Percentiles rank a stretch among this genome's conserved stretches.
Conservation (phyloP, 2,888 invertebrate species). For the Amphipyra tragopoginis region DNA sequence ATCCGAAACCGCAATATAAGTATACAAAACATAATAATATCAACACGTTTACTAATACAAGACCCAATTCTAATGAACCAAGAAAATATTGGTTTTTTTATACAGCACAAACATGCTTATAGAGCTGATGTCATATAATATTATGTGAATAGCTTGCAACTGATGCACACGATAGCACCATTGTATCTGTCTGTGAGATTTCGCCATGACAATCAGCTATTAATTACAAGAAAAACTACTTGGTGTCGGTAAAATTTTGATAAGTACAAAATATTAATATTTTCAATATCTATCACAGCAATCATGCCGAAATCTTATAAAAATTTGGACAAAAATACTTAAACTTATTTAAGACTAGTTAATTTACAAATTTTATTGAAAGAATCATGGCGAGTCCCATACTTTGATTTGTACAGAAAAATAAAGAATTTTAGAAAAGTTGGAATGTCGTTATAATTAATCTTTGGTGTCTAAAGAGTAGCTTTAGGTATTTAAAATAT, state of each 20-base stretch:
- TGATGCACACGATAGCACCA: conserved; percentile 55
- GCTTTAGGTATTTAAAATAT: no score
- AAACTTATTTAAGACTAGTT: conserved; percentile 78
- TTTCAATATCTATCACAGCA: conserved; percentile 74
- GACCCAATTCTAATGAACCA: conserved; percentile 44
- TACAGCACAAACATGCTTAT: conserved; percentile 24
- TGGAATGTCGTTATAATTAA: no score
- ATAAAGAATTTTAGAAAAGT: no score
- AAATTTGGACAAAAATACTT: conserved; percentile 75
- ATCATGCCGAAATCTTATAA: conserved; percentile 70
- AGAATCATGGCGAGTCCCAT: no score
- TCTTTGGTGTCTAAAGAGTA: no score
- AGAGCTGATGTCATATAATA: conserved; percentile 31
- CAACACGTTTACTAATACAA: conserved; percentile 60
- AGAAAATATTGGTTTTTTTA: conserved; percentile 33
- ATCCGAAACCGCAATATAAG: conserved; percentile 40
- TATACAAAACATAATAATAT: conserved; percentile 62
- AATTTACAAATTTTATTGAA: conserved; percentile 69
- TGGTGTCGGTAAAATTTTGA: conserved; percentile 60
- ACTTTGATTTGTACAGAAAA: no score
- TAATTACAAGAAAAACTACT: conserved; percentile 50
- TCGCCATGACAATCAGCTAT: conserved; percentile 48
- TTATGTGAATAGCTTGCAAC: conserved; percentile 25
- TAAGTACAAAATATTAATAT: conserved; percentile 74
- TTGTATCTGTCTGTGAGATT: conserved; percentile 46